These are phyloP conservation scores for Heliangelus exortis DNA, from an alignment of 2,797 vertebrate species.

Conservation along the genomic window DNA sequence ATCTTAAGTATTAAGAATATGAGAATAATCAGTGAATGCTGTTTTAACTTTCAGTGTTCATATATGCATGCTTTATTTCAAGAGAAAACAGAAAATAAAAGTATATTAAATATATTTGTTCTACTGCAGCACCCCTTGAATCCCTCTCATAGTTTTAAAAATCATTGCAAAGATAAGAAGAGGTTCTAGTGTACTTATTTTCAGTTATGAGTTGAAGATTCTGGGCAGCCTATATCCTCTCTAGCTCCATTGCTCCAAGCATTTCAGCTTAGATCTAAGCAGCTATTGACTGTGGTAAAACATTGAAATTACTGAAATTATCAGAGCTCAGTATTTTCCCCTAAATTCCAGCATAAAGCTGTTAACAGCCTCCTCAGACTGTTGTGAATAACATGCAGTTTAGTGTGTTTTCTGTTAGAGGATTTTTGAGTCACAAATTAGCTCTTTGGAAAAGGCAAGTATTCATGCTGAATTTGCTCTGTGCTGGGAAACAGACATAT, in stretches of 20 bases:
- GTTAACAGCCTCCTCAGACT: neutral
- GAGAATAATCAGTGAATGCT: neutral
- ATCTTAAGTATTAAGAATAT: neutral
- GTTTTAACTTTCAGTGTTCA: neutral
- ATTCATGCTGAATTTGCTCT: neutral
- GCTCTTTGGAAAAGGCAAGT: neutral
- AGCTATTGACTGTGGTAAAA: neutral
- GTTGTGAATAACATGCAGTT: neutral
- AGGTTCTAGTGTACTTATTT: neutral
- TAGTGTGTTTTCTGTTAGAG: neutral
- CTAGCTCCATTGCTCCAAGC: neutral
- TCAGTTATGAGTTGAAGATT: neutral
- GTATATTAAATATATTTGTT: neutral
- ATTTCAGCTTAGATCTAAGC: neutral
- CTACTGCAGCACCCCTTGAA: neutral
- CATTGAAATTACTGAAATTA: neutral
- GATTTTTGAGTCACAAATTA: neutral
- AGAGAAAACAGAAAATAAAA: neutral
- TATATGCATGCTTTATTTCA: neutral
- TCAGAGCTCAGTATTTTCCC: neutral
- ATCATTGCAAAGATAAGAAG: neutral
- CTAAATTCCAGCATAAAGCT: neutral
- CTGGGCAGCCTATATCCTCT: neutral
- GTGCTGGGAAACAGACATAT: neutral
- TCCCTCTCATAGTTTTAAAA: neutral